phyloP scores from a whole-genome alignment of 2,888 invertebrate species.

The Nemapogon koenigi region DNA sequence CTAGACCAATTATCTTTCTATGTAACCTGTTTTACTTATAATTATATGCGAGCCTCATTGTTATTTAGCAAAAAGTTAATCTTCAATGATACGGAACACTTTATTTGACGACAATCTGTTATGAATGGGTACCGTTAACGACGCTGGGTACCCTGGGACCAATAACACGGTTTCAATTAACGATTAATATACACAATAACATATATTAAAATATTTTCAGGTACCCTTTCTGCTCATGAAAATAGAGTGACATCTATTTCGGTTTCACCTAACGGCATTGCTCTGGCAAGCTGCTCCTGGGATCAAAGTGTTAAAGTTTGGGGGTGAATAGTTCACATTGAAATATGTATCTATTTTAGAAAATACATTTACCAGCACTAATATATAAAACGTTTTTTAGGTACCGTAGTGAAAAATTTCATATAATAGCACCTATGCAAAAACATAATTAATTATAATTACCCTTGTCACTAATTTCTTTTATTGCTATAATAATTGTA shows the following conservation, averaged over 20 bases:
- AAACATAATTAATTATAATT: too few species aligned
- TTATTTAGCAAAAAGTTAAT: too few species aligned
- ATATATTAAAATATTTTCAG: conserved; percentile 43
- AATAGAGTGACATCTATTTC: conserved; percentile 88
- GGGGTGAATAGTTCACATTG: conserved; percentile 66
- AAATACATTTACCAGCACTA: not conserved
- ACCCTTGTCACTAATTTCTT: not conserved
- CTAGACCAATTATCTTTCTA: too few species aligned
- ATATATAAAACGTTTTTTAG: not conserved
- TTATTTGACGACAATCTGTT: not conserved
- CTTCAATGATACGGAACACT: not conserved
- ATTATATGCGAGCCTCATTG: too few species aligned
- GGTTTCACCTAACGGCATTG: conserved; percentile 84
- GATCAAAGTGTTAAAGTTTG: conserved; percentile 87
- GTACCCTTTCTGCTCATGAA: conserved; percentile 80
- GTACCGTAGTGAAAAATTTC: not conserved
- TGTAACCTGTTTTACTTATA: too few species aligned
- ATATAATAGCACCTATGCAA: too few species aligned
- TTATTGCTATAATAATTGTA: not conserved
- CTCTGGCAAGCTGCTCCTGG: conserved; percentile 90
- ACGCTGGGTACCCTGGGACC: not conserved
- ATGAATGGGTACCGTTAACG: not conserved
- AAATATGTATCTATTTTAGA: not conserved
- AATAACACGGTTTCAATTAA: not conserved
- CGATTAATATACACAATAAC: not conserved